A percentile compares a stretch with the other conserved stretches of the same genome.
These are phyloP conservation scores for Crenichthys baileyi DNA, from an alignment of 2,797 vertebrate species.

Conservation along the genomic window DNA sequence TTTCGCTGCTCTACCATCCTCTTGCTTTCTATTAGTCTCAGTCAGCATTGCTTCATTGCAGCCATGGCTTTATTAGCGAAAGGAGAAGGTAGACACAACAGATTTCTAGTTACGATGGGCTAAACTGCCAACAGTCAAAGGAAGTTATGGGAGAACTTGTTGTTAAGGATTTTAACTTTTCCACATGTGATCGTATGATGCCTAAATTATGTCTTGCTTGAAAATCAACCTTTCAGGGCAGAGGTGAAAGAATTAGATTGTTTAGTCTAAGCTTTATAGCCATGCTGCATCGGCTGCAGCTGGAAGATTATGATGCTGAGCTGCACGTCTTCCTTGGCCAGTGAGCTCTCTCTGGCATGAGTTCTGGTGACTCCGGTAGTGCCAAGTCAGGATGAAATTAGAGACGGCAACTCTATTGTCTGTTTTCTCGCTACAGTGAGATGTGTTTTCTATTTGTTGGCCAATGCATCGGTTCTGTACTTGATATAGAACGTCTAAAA, in stretches of 20 bases:
- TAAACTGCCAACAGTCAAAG: slow-evolving; percentile 14
- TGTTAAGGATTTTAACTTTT: neutral
- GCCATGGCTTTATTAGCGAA: slow-evolving; percentile 49
- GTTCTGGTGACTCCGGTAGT: slow-evolving; percentile 31
- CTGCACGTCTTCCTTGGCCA: slow-evolving; percentile 57
- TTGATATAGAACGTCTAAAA: slow-evolving; percentile 10
- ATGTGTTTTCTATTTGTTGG: slow-evolving; percentile 11
- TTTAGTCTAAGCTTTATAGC: slow-evolving; percentile 20
- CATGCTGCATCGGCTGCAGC: slow-evolving; percentile 62
- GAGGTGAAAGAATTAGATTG: neutral
- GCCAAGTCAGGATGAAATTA: slow-evolving; percentile 50
- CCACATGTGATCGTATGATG: neutral
- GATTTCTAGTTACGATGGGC: slow-evolving; percentile 24
- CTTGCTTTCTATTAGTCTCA: slow-evolving; percentile 60
- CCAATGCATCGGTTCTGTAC: slow-evolving; percentile 16
- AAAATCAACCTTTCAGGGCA: neutral
- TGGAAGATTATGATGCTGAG: slow-evolving; percentile 70
- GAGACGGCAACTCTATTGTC: slow-evolving; percentile 29
- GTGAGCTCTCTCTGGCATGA: slow-evolving; percentile 37
- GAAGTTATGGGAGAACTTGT: slow-evolving; percentile 1
- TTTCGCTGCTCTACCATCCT: slow-evolving; percentile 21
- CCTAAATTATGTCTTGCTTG: neutral
- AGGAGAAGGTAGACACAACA: slow-evolving; percentile 22
- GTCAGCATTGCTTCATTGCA: slow-evolving; percentile 39
- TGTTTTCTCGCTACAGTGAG: slow-evolving; percentile 36